phyloP scores from a whole-genome alignment of 2,113 vertebrate genomes.

The Mobula birostris region DNA sequence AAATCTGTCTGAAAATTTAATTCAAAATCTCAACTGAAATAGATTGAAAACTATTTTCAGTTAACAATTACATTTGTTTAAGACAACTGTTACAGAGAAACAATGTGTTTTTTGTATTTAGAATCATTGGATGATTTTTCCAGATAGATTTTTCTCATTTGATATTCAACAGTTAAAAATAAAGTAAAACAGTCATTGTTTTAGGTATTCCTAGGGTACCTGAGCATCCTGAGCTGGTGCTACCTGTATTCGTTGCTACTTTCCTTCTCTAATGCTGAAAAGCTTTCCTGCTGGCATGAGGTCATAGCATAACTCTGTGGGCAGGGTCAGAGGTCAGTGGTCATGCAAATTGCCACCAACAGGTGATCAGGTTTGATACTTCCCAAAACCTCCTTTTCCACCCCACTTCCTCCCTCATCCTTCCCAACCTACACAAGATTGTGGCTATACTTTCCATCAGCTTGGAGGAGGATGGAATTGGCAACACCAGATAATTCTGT shows the following conservation, averaged over 20 bases:
- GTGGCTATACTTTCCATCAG: neutral
- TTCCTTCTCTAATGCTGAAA: neutral
- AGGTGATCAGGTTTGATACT: neutral
- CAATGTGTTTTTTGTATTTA: neutral
- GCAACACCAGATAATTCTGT: neutral
- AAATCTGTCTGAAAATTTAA: neutral
- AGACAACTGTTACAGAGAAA: neutral
- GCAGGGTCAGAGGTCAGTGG: no score
- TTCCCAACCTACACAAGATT: neutral
- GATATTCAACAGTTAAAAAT: neutral
- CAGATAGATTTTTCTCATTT: neutral
- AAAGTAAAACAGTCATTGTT: neutral
- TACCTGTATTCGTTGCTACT: neutral
- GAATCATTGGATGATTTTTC: neutral
- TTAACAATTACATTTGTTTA: neutral
- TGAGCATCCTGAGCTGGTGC: neutral
- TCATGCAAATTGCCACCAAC: neutral
- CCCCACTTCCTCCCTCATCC: neutral
- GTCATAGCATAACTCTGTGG: conserved; percentile 7
- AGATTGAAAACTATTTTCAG: neutral
- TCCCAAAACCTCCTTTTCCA: neutral
- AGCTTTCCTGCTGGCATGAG: neutral
- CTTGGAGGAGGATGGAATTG: neutral
- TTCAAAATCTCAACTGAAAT: neutral
- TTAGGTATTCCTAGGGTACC: neutral